Percentiles rank a stretch among this genome's conserved stretches.
phyloP scores from a whole-genome alignment of 2,797 vertebrate species.

The Sus cebifrons region DNA sequence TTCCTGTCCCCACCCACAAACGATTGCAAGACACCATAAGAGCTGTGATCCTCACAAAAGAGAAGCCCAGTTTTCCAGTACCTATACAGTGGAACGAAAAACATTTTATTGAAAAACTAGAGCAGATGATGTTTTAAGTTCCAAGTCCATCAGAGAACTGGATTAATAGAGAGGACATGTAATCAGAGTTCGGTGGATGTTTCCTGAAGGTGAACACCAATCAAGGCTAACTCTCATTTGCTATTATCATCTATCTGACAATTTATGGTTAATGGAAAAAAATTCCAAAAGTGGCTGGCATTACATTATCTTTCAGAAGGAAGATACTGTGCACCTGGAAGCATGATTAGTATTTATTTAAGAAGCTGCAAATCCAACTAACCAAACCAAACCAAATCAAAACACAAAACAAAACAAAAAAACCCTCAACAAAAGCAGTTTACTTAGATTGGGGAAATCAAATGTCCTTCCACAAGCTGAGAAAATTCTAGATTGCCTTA shows the following conservation, averaged over 20 bases:
- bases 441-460: conserved; percentile 62
- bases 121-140: neutral
- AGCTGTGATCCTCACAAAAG: conserved; percentile 98
- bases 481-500: conserved; percentile 17
- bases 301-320: neutral
- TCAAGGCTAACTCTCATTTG: neutral
- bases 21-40: conserved; percentile 97
- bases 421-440: neutral
- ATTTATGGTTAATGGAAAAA: neutral
- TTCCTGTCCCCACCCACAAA: conserved; percentile 98
- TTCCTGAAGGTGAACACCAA: neutral
- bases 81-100: conserved; percentile 90
- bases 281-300: neutral
- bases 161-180: neutral
- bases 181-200: neutral
- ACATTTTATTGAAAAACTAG: conserved; percentile 82
- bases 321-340: neutral
- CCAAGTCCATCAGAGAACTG: neutral
- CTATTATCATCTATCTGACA: neutral
- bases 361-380: neutral
- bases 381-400: neutral
- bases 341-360: neutral
- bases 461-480: conserved; percentile 4
- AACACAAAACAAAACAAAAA: neutral
- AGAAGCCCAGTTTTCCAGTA: conserved; percentile 99